Evolutionary conservation across 2,888 invertebrate species (phyloP), one percentile per base, ranked within the genome.

Genomic region (Epistrophe eligans): DNA sequence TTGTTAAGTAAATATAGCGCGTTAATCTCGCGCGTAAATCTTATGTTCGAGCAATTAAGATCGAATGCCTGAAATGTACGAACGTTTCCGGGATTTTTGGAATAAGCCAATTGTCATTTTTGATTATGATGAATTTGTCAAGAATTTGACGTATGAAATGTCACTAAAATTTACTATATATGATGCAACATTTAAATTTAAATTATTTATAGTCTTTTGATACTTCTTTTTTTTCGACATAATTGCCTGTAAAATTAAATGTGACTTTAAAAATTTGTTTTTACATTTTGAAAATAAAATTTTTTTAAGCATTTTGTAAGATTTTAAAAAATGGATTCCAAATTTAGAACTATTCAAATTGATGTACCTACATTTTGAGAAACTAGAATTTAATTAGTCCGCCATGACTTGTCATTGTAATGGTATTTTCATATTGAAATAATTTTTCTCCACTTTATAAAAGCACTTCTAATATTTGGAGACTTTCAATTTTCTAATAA

Each of bases 41-140:
- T 88, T 57, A 77, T 83, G 88, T 88, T 83, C 77, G 64, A 73
- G 62, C 79, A 84, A 88, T 88, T 88, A 84, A 80, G 80, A 84
- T 70, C 62, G 71, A 84, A 88, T 80, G 79, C 19, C 62, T 80
- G 84, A 77, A 67, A 77, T 77, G 55, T 73, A 15, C 28, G 48
- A 64, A 58, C 72, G 76, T 67, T 88, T 84, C 84, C 84, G 88
- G 84, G 88, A 84, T 84, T 74, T 76, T 60, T 74, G 62, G 67
- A 64, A 66, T 77, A 66, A 48, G 57, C 66, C 72, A 71, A 87
- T 83, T 87, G 87, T 87, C 73, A 79, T 28, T 72, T 64, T 13
- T 66, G 77, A 83, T 87, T 87, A 87, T 83, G 83, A 87, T 83
- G 79, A 76, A 87, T 79, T 55, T 79, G 58, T 88, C 70, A 89